Evolutionary conservation across 2,888 invertebrate species (phyloP).

Genomic region (Conus canariensis): DNA sequence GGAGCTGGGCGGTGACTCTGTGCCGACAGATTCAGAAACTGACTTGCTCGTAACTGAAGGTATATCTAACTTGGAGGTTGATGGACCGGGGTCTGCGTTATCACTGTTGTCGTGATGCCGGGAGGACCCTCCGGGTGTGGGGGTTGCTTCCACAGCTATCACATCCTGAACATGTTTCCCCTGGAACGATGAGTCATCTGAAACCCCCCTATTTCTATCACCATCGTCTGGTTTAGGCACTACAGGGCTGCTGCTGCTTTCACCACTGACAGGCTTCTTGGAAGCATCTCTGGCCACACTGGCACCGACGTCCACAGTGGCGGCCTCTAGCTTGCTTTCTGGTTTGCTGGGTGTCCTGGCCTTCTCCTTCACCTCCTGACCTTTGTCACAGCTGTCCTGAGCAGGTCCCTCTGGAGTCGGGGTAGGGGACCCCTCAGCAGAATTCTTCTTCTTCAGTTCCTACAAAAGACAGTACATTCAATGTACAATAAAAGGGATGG

Average conservation of each 20-base stretch:
- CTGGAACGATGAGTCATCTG: not conserved
- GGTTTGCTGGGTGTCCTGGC: not conserved
- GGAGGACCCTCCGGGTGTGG: not conserved
- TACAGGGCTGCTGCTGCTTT: not conserved
- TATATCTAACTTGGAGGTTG: not conserved
- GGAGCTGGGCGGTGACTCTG: not conserved
- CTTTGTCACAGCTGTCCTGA: conserved; percentile 3
- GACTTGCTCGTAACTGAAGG: not conserved
- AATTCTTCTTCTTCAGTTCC: conserved; percentile 40
- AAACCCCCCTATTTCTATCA: not conserved
- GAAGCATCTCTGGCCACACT: not conserved
- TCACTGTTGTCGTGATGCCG: not conserved
- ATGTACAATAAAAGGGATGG: not conserved
- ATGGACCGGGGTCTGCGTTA: not conserved
- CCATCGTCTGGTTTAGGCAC: not conserved
- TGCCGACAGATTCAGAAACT: not conserved
- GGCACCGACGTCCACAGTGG: not conserved
- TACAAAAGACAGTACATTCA: not conserved
- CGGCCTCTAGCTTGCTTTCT: not conserved
- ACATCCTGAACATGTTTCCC: not conserved
- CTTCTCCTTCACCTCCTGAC: not conserved
- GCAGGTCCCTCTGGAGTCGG: conserved; percentile 3
- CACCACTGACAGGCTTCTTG: not conserved
- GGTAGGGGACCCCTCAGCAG: not conserved
- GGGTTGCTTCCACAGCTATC: not conserved